These are phyloP conservation scores for Lipotes vexillifer DNA, from an alignment of 2,113 vertebrate genomes.

Conservation along the genomic window DNA sequence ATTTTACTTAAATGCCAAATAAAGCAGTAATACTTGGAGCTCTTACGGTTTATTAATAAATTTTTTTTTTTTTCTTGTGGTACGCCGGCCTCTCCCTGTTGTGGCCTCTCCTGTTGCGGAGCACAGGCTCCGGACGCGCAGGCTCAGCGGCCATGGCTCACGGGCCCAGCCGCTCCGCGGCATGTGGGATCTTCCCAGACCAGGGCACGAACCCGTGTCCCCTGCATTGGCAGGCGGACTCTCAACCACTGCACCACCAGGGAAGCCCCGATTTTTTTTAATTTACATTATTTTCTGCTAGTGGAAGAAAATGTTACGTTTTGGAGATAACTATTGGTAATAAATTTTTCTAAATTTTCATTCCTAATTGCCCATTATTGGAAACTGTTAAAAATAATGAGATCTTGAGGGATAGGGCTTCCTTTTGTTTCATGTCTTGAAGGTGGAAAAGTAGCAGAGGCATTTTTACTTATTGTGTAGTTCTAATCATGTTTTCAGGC, in stretches of 20 bases:
- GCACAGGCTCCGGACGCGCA: too few relatives aligned
- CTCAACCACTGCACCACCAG: too few relatives aligned
- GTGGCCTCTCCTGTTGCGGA: too few relatives aligned
- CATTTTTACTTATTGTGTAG: neutral
- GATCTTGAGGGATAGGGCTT: neutral
- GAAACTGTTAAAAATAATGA: constrained; percentile 16
- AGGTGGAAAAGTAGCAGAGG: neutral
- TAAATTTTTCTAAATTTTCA: neutral
- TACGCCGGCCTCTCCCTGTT: too few relatives aligned
- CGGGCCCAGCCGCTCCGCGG: too few relatives aligned
- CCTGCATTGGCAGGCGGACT: too few relatives aligned
- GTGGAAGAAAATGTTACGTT: neutral
- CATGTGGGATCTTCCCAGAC: too few relatives aligned
- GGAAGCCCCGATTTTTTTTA: neutral
- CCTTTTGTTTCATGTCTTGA: neutral
- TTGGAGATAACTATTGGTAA: constrained; percentile 13
- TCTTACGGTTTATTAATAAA: constrained; percentile 29
- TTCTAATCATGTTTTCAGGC: neutral
- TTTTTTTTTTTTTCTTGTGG: too few relatives aligned
- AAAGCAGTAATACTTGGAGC: neutral
- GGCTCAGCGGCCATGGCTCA: too few relatives aligned
- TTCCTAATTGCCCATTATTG: neutral
- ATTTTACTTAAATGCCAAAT: constrained; percentile 40
- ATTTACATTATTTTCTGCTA: neutral
- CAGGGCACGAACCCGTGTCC: too few relatives aligned